phyloP scores from a whole-genome alignment of 2,888 invertebrate genomes.

The Metellina segmentata region DNA sequence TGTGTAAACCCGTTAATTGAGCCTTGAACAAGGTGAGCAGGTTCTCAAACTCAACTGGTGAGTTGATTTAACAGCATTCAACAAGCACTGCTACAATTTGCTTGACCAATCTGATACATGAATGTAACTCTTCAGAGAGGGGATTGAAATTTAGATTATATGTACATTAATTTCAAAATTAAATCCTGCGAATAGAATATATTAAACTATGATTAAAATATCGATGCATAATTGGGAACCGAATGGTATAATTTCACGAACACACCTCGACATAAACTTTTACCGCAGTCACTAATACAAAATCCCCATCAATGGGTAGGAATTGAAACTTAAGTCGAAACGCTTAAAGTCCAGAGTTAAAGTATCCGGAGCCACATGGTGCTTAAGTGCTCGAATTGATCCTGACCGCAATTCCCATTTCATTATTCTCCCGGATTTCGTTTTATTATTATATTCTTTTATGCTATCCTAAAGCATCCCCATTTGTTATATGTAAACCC shows the following conservation, averaged over 20 bases:
- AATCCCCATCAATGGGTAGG: neutral
- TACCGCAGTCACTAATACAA: neutral
- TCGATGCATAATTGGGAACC: neutral
- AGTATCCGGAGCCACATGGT: slow-evolving; percentile 39
- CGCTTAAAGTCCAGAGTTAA: slow-evolving; percentile 27
- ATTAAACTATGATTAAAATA: neutral
- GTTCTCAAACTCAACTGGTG: neutral
- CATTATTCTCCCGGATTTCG: slow-evolving; percentile 61
- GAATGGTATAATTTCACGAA: neutral
- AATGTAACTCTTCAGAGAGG: neutral
- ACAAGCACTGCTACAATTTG: neutral
- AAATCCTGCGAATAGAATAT: neutral
- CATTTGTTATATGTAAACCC: slow-evolving; percentile 75
- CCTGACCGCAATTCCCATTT: slow-evolving; percentile 62
- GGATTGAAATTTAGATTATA: neutral
- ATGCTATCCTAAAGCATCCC: slow-evolving; percentile 27
- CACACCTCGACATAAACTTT: neutral
- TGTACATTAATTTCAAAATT: neutral
- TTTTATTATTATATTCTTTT: slow-evolving; percentile 40
- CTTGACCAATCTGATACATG: neutral
- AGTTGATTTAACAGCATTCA: neutral
- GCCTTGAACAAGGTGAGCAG: too few relatives aligned
- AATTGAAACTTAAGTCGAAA: neutral
- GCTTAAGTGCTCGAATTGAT: slow-evolving; percentile 62
- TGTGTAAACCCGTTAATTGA: too few relatives aligned